Evolutionary conservation across 2,113 vertebrate genomes (phyloP), one percentile per base, ranked within the genome.

Genomic region (Otus sunia): DNA sequence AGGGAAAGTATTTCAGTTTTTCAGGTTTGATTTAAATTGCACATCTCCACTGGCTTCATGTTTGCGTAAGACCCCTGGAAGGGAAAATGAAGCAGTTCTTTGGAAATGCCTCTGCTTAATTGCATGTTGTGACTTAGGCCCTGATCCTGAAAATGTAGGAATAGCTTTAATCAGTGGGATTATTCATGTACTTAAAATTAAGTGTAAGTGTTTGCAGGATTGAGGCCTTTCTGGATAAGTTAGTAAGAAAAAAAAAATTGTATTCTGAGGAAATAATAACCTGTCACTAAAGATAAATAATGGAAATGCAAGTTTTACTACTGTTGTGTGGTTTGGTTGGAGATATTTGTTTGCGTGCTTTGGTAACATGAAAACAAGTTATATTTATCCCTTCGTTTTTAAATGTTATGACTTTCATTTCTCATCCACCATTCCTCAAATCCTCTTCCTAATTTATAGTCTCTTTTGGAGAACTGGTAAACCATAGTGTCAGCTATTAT

Each of bases 1-100:
- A 98, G 98, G 98, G 96, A 97, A 98, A 98, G 98, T 95, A 94
- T 96, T 92, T 95, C 10, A 74, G 95, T 97, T 97, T 93, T 92
- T 79, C 72, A 87, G 74, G 52, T 95, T 96, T 82, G 89, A 78
- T 97, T 96, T 95, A 96, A 91, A 97, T 93, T 91, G 63, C 73
- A 32, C 36, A 39, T 80, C 94, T 94, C 92, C 63, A 10, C 66
- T 36, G 86, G 92, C 88, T 96, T 98, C 89, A 47, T 1, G 2
- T 76, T 77, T 62, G 62, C 49, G 17, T 55, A 72, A 86, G 94
- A 94, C 92, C 86, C 85, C 39, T 82, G 67, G 91, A 96, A 94
- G 88, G 84, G 82, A 81, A 90, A 92, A 90, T 59, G 34, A 66
- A 86, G 76, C 69, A 53, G 62, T 87, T 93, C 92, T 91, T 87